These are phyloP conservation scores for Drosophila pandora DNA, from an alignment of 1,140 invertebrate genomes.

Conservation along the genomic window DNA sequence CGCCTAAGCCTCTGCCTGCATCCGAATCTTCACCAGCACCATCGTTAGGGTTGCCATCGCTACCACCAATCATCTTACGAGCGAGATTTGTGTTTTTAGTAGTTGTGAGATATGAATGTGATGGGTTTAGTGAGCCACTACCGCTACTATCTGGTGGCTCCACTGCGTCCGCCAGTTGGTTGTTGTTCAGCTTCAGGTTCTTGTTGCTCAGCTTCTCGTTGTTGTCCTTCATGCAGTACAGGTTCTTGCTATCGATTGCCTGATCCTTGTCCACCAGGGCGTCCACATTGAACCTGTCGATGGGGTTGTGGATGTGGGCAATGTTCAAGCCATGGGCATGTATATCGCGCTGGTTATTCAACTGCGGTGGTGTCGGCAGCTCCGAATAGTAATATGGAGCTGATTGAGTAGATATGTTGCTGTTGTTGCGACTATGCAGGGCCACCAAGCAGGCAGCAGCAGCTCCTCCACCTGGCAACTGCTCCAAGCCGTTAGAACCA, in stretches of 20 bases:
- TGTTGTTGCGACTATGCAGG: constrained; percentile 79
- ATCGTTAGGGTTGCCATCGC: constrained; percentile 35
- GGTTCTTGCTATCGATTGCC: constrained; percentile 90
- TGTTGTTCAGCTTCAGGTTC: constrained; percentile 64
- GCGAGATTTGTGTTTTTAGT: constrained; percentile 73
- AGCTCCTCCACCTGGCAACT: neutral
- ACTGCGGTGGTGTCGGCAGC: constrained; percentile 56
- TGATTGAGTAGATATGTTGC: constrained; percentile 85
- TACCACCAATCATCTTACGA: constrained; percentile 72
- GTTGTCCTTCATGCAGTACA: constrained; percentile 88
- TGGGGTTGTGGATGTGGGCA: constrained; percentile 91
- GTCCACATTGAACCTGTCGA: constrained; percentile 85
- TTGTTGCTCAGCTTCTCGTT: constrained; percentile 78
- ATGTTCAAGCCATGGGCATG: constrained; percentile 87
- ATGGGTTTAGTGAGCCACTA: constrained; percentile 55
- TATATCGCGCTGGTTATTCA: constrained; percentile 89
- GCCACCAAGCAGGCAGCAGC: constrained; percentile 56
- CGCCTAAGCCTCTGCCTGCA: constrained; percentile 17
- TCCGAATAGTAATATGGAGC: constrained; percentile 95
- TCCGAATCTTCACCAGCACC: constrained; percentile 30
- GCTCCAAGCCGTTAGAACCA: neutral
- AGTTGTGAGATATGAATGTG: constrained; percentile 70
- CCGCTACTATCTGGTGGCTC: constrained; percentile 35
- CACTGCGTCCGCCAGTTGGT: constrained; percentile 19
- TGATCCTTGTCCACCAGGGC: constrained; percentile 88